Evolutionary conservation across 37 sponge, comb jelly and placozoan species (phyloP).

Genomic region (Ephydatia muelleri): DNA sequence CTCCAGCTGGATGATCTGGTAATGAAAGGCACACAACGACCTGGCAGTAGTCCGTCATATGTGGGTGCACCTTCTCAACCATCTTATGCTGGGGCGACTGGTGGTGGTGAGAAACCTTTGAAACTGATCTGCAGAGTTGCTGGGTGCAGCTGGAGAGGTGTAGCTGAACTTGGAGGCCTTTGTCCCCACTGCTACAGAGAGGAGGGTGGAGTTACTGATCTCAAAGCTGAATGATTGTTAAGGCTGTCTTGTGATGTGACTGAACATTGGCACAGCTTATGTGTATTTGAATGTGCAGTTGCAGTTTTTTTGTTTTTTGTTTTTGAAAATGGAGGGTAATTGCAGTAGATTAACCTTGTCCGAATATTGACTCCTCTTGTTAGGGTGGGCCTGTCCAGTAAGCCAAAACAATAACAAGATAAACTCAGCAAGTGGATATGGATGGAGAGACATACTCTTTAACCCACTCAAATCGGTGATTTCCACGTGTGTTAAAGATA

Average conservation of each 20-base stretch:
- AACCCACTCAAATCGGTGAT: too few species aligned
- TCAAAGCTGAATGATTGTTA: background rate
- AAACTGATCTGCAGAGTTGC: slow-evolving; percentile 43
- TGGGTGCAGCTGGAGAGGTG: slow-evolving; percentile 46
- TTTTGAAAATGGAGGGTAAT: too few species aligned
- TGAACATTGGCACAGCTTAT: too few species aligned
- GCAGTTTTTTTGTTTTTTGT: too few species aligned
- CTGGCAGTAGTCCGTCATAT: background rate
- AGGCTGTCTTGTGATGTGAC: background rate
- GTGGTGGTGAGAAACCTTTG: background rate
- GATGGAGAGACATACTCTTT: too few species aligned
- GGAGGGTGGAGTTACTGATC: background rate
- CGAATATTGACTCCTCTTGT: too few species aligned
- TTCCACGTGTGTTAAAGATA: too few species aligned
- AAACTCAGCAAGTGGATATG: too few species aligned
- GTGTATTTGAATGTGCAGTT: too few species aligned
- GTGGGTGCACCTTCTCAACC: background rate
- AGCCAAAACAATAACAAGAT: too few species aligned
- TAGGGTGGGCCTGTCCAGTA: too few species aligned
- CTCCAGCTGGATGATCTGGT: background rate
- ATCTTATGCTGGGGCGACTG: slow-evolving; percentile 13
- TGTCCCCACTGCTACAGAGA: slow-evolving; percentile 46
- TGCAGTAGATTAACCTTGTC: too few species aligned
- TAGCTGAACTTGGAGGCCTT: background rate
- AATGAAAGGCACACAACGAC: background rate